Percentiles rank a stretch among this genome's conserved stretches.
These are phyloP conservation scores for Glaucomys volans DNA, from an alignment of 2,113 vertebrate genomes.

Conservation along the genomic window DNA sequence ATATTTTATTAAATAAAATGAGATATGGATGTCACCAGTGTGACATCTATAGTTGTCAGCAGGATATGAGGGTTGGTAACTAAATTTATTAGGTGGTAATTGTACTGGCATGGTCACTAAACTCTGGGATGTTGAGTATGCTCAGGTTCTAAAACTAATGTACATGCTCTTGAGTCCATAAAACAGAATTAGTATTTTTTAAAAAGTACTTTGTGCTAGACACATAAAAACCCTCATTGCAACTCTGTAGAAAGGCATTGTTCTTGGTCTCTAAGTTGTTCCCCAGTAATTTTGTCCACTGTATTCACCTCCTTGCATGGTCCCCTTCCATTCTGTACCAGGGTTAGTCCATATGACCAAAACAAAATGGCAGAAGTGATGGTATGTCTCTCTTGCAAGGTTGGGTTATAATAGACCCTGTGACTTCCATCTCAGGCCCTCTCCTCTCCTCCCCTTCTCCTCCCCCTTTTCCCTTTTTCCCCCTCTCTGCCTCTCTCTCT, in stretches of 20 bases:
- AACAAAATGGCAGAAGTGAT: background rate
- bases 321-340: background rate
- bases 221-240: background rate
- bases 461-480: no score
- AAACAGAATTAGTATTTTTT: background rate
- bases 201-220: background rate
- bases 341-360: background rate
- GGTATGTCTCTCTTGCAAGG: background rate
- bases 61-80: background rate
- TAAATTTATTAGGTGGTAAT: conserved; percentile 8
- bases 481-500: no score
- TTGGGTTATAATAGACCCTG: background rate
- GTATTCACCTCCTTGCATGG: background rate
- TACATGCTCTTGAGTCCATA: background rate
- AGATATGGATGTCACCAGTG: background rate
- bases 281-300: background rate
- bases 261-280: background rate
- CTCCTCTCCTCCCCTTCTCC: background rate
- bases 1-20: background rate
- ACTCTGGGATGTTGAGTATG: background rate
- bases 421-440: background rate
- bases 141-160: background rate
- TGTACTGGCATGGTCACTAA: background rate
- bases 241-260: background rate
- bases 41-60: background rate